A percentile compares a stretch with the other conserved stretches of the same genome.
These are phyloP conservation scores for Drosophila nannoptera DNA, from an alignment of 1,140 invertebrate species.

Conservation along the genomic window DNA sequence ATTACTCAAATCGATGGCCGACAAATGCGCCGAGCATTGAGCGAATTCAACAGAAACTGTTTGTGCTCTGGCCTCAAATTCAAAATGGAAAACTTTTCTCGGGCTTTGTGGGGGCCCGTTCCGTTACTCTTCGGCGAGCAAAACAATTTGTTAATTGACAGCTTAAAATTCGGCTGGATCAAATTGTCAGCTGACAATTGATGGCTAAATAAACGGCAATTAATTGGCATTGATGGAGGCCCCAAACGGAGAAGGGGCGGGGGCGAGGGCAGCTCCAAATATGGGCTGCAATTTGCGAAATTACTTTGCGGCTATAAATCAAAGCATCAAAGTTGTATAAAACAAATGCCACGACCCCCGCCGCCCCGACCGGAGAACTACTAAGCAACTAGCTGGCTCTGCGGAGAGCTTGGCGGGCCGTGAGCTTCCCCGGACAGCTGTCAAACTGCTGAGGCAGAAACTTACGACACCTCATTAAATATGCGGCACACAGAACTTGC, in stretches of 20 bases:
- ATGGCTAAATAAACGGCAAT: conserved; percentile 67
- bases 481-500: conserved; percentile 40
- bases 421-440: conserved; percentile 43
- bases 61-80: not conserved
- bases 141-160: conserved; percentile 47
- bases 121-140: not conserved
- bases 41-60: not conserved
- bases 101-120: not conserved
- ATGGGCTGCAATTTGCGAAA: conserved; percentile 46
- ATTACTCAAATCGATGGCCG: too few relatives aligned
- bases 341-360: not conserved
- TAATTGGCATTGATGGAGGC: conserved; percentile 69
- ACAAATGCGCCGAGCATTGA: not conserved
- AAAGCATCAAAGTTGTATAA: conserved; percentile 46
- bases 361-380: not conserved
- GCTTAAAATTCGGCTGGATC: conserved; percentile 41
- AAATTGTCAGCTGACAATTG: conserved; percentile 52
- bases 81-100: not conserved
- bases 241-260: not conserved
- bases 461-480: conserved; percentile 54
- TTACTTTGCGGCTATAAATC: conserved; percentile 64
- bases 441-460: conserved; percentile 54
- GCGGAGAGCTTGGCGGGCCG: conserved; percentile 5
- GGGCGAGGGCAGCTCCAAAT: not conserved
- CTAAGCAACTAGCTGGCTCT: conserved; percentile 32